Conservation (phyloP, 1,140 invertebrate species). For the Zaprionus gabonicus region DNA sequence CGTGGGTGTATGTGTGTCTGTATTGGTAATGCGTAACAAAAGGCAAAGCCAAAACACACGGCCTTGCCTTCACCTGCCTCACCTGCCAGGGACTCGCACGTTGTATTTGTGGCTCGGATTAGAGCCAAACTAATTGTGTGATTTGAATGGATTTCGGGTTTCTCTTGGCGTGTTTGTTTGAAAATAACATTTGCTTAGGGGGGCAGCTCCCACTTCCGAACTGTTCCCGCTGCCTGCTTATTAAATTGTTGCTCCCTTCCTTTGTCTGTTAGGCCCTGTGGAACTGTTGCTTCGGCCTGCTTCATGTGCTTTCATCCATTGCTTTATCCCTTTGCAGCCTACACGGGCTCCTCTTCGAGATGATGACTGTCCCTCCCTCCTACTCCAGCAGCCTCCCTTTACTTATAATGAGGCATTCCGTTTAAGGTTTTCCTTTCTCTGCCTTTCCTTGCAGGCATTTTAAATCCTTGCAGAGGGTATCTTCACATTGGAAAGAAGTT, state of each 20-base stretch:
- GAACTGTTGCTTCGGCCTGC: neutral
- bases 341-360: too few species aligned
- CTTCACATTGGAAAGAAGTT: too few species aligned
- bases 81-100: neutral
- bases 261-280: neutral
- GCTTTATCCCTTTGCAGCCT: too few species aligned
- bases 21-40: conserved; percentile 59
- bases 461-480: too few species aligned
- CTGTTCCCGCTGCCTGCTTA: neutral
- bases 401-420: too few species aligned
- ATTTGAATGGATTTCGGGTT: conserved; percentile 81
- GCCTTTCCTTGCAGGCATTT: too few species aligned
- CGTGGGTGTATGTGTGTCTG: conserved; percentile 27
- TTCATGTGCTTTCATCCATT: too few species aligned
- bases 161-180: conserved; percentile 65
- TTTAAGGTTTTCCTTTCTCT: too few species aligned
- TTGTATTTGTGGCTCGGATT: conserved; percentile 77
- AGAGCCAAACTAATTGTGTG: conserved; percentile 78
- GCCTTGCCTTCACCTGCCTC: neutral
- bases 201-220: neutral
- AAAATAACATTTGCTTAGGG: conserved; percentile 73
- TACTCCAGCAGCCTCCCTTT: neutral
- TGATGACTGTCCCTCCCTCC: too few species aligned
- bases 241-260: neutral
- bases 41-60: conserved; percentile 27